Base-by-base conservation (phyloP, 1,140 invertebrate genomes). In the Centruroides sculpturatus region DNA sequence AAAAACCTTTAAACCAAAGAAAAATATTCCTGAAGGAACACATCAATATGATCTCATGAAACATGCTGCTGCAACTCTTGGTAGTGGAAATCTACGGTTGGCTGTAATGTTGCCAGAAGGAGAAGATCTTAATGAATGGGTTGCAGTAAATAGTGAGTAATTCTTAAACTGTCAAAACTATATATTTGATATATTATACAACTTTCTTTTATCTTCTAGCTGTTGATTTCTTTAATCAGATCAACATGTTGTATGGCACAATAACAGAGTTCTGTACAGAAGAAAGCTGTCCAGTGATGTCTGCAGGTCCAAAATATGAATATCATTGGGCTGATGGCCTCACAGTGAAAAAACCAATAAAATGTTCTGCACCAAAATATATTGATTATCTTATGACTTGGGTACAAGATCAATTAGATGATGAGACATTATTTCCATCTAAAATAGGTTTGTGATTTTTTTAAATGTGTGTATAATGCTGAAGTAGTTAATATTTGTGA, bases 341-440 rank as follows among this genome's bases (percentile, higher is more conserved):
- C 69, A 95, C 92, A 3, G 92, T 98, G 1, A 98, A 98, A 73
- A 98, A 98, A 74, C 93, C 95, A 23, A 98, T 99, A 62, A 98
- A 98, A 76, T 99, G 94, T 79, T 97, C 94, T 50, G 97, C 97
- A 55, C 95, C 96, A 23, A 96, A 97, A 74, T 99, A 99, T 72
- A 99, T 99, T 70, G 96, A 99, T 76, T 99, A 96, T 77, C 79
- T 99, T 59, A 98, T 99, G 94, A 98, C 94, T 9, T 99, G 95
- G 94, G 94, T 98, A 48, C 95, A 99, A 77, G 94, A 99, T 77
- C 95, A 99, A 71, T 77, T 99, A 57, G 97, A 99, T 72, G 96
- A 99, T 73, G 97, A 99, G 76, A 91, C 87, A 47, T 77, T 98
- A 12, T 99, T 99, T 74, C 97, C 97, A 51, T 98, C 95, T 3